Evolutionary conservation across 2,113 vertebrate species (phyloP), one percentile per base, ranked within the genome.

Genomic region (Perognathus longimembris): DNA sequence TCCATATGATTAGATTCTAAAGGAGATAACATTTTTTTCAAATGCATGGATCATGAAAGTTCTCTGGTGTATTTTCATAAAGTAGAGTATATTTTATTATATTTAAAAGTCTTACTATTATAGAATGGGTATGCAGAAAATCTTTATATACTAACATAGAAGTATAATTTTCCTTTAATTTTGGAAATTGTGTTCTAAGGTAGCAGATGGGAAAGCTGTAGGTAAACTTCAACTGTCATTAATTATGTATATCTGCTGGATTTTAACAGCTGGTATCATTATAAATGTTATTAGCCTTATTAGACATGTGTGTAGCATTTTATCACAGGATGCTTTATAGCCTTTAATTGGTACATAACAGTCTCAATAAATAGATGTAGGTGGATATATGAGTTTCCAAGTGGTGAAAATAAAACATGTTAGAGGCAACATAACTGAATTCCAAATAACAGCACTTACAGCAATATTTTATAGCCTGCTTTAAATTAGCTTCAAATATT

Each of bases 171-270:
- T 57, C 34, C 26, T 42, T 32, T 71, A 85, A 90, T 86, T 95
- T 86, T 93, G 42, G 75, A 97, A 82, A 95, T 84, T 87, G 75
- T 91, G 93, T 96, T 97, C 50, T 93, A 96, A 95, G 86, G 61
- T 96, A 92, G 74, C 96, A 97, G 90, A 92, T 96, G 91, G 92
- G 96, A 95, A 97, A 95, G 75, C 93, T 85, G 91, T 84, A 95
- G 91, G 92, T 96, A 96, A 96, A 94, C 66, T 79, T 77, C 88
- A 94, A 88, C 74, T 95, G 84, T 79, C 90, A 97, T 96, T 95
- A 97, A 97, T 97, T 97, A 96, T 91, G 92, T 96, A 94, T 94
- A 94, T 94, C 89, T 96, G 63, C 96, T 95, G 74, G 90, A 93
- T 94, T 96, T 96, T 80, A 96, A 90, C 93, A 97, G 89, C 94